Evolutionary conservation across 2,113 vertebrate species (phyloP), one percentile per base, ranked within the genome.

Genomic region (Holacanthus passer): DNA sequence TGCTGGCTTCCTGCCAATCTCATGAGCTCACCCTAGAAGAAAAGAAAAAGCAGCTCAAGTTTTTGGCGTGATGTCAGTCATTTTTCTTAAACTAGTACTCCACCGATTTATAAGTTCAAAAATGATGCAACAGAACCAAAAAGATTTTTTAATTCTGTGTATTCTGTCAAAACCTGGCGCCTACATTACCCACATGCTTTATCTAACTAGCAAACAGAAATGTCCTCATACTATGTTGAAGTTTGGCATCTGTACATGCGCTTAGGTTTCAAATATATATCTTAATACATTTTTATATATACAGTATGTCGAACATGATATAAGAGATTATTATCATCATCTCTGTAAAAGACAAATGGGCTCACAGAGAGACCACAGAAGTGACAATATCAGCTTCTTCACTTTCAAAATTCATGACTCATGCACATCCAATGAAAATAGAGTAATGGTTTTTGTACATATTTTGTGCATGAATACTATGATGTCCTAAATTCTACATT

Each of bases 21-120:
- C n/a, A 55, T 35, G 24, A 60, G 19, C 43, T 68, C 31, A 58
- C 5, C 31, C 24, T 8, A 16, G 22, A 24, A 24, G 22, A 17
- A 24, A 50, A 22, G n/a, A 27, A 17, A 24, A 50, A 50, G 39
- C 13, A 29, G 10, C 17, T 35, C 31, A 17, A 37, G 35, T 70
- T 55, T 27, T 17, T 11, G 14, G 1, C 3, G 5, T 17, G 39
- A 24, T 0, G n/a, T 29, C 24, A 53, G 19, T 7, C 0, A 0
- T 24, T 37, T 52, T 37, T 55, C 50, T 53, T 24, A n/a, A n/a
- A 43, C 24, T 32, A 65, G 63, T 31, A 6, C 5, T 12, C 43
- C 20, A 39, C 8, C 10, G 14, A 35, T 10, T 22, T 45, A n/a
- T n/a, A n/a, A 13, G 27, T 5, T 20, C 3, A 29, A 67, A 29